Conservation (phyloP, 2,888 invertebrate genomes). For the Abrostola tripartita region DNA sequence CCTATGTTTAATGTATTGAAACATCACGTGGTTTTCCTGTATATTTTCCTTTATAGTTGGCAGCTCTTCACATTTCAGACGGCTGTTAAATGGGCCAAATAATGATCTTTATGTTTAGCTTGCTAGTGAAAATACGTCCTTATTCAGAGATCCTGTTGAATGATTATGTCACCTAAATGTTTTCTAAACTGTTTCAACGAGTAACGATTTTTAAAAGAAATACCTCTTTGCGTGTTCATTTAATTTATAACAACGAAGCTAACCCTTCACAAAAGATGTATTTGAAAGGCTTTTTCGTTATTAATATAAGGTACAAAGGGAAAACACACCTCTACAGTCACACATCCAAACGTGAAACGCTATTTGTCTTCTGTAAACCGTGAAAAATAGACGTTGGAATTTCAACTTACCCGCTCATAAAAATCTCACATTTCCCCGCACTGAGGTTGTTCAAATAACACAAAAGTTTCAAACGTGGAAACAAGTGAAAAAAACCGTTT, state of each 20-base stretch:
- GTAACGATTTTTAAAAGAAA: no score
- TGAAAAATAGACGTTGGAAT: slow-evolving; percentile 47
- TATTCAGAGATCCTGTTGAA: slow-evolving; percentile 10
- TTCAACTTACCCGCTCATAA: slow-evolving; percentile 43
- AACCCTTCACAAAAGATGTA: neutral
- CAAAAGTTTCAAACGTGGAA: slow-evolving; percentile 56
- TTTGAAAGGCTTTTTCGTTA: slow-evolving; percentile 6
- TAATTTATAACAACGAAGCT: no score
- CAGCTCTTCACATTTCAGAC: slow-evolving; percentile 21
- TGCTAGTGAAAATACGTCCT: slow-evolving; percentile 2
- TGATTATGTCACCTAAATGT: neutral
- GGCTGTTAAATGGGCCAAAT: slow-evolving; percentile 35
- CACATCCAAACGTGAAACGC: slow-evolving; percentile 27
- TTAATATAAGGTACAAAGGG: neutral
- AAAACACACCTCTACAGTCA: slow-evolving; percentile 20
- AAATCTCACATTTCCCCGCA: slow-evolving; percentile 44
- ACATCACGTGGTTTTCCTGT: slow-evolving; percentile 16
- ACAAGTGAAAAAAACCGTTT: slow-evolving; percentile 57
- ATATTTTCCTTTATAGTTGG: slow-evolving; percentile 35
- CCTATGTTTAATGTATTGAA: slow-evolving; percentile 27
- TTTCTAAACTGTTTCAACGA: no score
- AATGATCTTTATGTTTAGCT: slow-evolving; percentile 31
- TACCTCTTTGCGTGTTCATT: no score
- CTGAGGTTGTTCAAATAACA: slow-evolving; percentile 50
- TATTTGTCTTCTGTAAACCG: slow-evolving; percentile 49